Evolutionary conservation across 2,888 invertebrate species (phyloP).

Genomic region (Harpalus rubripes): DNA sequence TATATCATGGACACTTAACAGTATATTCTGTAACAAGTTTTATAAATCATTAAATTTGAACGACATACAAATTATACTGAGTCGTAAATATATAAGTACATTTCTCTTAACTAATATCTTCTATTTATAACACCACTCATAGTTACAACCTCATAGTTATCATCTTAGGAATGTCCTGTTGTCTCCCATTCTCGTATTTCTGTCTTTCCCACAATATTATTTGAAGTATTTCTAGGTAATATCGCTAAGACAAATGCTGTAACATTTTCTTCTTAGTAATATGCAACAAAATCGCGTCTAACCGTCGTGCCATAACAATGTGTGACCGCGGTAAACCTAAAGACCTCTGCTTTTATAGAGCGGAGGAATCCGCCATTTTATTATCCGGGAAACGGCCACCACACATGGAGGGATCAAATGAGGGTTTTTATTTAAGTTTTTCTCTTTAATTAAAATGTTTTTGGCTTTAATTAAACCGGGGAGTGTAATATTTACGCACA

Average conservation of each 20-base stretch:
- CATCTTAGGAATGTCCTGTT: too few relatives aligned
- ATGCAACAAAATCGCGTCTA: conserved; percentile 46
- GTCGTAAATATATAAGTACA: too few relatives aligned
- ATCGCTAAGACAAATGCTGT: conserved; percentile 33
- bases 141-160: too few relatives aligned
- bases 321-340: conserved; percentile 5
- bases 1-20: too few relatives aligned
- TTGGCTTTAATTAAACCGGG: conserved; percentile 61
- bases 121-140: too few relatives aligned
- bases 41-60: too few relatives aligned
- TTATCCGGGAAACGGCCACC: conserved; percentile 27
- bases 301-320: conserved; percentile 20
- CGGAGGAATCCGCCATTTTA: conserved; percentile 41
- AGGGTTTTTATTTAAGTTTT: conserved; percentile 63
- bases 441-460: conserved; percentile 62
- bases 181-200: too few relatives aligned
- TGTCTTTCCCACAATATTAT: neutral
- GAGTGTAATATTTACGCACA: neutral
- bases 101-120: too few relatives aligned
- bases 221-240: conserved; percentile 37
- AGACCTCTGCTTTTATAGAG: conserved; percentile 45
- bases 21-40: too few relatives aligned
- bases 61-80: too few relatives aligned
- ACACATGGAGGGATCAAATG: conserved; percentile 28
- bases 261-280: conserved; percentile 11